A percentile compares a stretch with the other conserved stretches of the same genome.
Evolutionary conservation across 1,140 invertebrate genomes (phyloP).

Genomic region (Melitaea cinxia): DNA sequence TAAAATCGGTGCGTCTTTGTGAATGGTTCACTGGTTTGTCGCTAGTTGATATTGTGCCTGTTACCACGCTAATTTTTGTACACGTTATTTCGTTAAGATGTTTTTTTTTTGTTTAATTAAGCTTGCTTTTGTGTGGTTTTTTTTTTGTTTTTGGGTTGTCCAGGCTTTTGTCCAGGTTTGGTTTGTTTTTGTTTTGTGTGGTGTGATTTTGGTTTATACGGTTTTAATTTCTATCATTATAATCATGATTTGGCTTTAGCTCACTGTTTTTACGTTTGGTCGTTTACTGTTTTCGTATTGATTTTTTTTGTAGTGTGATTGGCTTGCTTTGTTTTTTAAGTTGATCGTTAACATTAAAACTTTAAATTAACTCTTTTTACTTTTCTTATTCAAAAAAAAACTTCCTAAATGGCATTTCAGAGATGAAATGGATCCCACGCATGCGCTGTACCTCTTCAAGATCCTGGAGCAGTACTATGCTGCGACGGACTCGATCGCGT

Average conservation of each 20-base stretch:
- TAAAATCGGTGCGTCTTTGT: too few species aligned
- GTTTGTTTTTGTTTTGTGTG: too few species aligned
- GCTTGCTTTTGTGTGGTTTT: conserved; percentile 23
- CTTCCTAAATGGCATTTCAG: conserved; percentile 69
- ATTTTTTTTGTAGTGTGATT: too few species aligned
- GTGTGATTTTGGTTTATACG: too few species aligned
- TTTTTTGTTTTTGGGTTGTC: neutral
- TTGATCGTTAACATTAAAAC: neutral
- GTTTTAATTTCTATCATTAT: too few species aligned
- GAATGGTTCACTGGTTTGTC: too few species aligned
- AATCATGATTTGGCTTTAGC: too few species aligned
- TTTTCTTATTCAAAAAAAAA: neutral
- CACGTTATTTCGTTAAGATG: conserved; percentile 32
- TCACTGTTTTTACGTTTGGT: too few species aligned
- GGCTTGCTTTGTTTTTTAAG: neutral
- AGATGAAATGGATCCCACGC: conserved; percentile 86
- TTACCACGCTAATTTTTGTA: too few species aligned
- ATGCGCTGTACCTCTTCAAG: conserved; percentile 87
- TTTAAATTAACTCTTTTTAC: neutral
- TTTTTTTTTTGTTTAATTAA: conserved; percentile 29
- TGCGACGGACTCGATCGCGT: conserved; percentile 89
- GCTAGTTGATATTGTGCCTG: too few species aligned
- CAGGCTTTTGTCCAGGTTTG: too few species aligned
- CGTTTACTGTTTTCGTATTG: too few species aligned
- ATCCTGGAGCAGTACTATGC: conserved; percentile 89